These are phyloP conservation scores for Eueremaeus valkanovi DNA, from an alignment of 2,888 invertebrate genomes.

Conservation along the genomic window DNA sequence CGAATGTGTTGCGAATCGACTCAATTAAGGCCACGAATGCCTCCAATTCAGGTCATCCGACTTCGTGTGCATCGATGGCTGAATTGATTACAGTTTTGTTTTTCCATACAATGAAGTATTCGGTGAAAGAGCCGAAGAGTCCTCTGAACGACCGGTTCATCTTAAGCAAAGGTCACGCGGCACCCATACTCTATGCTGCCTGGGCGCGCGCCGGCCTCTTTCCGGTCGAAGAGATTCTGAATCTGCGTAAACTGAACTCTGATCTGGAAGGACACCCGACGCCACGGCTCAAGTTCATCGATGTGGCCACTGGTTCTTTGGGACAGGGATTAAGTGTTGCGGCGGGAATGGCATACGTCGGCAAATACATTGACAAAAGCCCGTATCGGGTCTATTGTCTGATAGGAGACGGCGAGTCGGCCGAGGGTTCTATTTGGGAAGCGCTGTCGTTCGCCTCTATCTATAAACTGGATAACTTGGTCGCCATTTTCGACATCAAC, in stretches of 20 bases:
- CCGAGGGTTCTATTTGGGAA: constrained; percentile 98
- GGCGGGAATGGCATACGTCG: constrained; percentile 93
- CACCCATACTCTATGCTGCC: constrained; percentile 96
- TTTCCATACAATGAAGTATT: constrained; percentile 95
- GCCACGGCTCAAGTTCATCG: constrained; percentile 91
- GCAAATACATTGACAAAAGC: constrained; percentile 78
- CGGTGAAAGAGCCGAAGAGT: constrained; percentile 76
- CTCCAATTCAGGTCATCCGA: constrained; percentile 96
- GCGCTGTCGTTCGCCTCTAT: constrained; percentile 89
- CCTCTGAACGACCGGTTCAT: constrained; percentile 90
- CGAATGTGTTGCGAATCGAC: constrained; percentile 88
- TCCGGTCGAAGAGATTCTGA: constrained; percentile 72
- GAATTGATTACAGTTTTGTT: constrained; percentile 98
- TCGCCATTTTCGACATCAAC: constrained; percentile 95
- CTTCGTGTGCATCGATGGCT: constrained; percentile 96
- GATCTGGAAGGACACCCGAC: constrained; percentile 99
- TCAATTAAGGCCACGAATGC: constrained; percentile 87
- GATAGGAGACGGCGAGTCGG: constrained; percentile 96
- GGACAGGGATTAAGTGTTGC: constrained; percentile 95
- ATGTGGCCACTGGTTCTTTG: constrained; percentile 96
- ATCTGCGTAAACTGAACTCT: constrained; percentile 84
- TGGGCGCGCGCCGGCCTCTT: constrained; percentile 97
- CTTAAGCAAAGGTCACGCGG: constrained; percentile 91
- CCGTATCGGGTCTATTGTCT: constrained; percentile 83
- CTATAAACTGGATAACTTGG: constrained; percentile 93